Percentiles rank a stretch among this genome's conserved stretches.
Conservation (phyloP, 2,113 vertebrate species). For the Verasper variegatus region DNA sequence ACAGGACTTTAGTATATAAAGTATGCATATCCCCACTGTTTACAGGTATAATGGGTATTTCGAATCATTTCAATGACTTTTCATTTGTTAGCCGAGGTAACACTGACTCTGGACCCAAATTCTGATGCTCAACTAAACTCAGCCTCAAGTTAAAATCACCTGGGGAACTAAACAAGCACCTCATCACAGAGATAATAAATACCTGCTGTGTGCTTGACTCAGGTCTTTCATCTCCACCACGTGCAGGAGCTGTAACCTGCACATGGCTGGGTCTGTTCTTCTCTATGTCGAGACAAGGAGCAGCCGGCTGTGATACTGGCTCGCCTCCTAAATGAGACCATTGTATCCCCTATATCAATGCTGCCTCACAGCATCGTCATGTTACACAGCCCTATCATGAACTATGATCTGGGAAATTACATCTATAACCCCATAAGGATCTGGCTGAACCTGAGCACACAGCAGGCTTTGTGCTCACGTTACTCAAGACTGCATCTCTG, state of each 20-base stretch:
- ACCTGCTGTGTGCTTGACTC: neutral
- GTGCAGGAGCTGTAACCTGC: conserved; percentile 17
- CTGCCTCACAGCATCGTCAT: conserved; percentile 63
- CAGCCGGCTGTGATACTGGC: conserved; percentile 11
- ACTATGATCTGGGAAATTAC: conserved; percentile 71
- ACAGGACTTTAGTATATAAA: no score
- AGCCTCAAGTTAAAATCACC: neutral
- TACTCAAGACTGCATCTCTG: conserved; percentile 50
- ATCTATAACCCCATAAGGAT: conserved; percentile 58
- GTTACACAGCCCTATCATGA: conserved; percentile 67
- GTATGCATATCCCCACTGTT: neutral
- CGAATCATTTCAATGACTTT: neutral
- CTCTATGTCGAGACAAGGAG: conserved; percentile 30
- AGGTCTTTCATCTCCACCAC: conserved; percentile 10
- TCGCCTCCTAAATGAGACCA: conserved; percentile 61
- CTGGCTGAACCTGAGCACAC: conserved; percentile 54
- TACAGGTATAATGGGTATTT: neutral
- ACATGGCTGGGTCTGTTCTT: conserved; percentile 11
- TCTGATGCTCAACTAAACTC: neutral
- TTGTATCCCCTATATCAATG: conserved; percentile 60
- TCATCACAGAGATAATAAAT: neutral
- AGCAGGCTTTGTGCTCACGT: conserved; percentile 61
- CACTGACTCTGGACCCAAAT: neutral
- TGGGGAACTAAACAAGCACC: neutral
- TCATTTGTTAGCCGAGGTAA: neutral